These are phyloP conservation scores for Pterocles burchelli DNA, from an alignment of 2,113 vertebrate genomes.

Conservation along the genomic window DNA sequence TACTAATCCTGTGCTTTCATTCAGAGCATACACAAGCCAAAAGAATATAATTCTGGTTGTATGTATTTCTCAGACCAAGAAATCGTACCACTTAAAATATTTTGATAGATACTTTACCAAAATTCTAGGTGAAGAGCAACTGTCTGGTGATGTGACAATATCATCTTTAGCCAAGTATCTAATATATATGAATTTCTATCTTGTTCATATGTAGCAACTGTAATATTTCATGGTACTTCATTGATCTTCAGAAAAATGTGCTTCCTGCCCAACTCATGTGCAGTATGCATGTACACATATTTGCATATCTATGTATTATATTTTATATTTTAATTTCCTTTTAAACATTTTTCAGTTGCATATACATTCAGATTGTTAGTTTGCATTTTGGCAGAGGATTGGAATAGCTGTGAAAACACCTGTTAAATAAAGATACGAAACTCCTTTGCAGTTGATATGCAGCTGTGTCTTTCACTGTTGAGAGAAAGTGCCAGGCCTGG, in stretches of 20 bases:
- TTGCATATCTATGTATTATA: background rate
- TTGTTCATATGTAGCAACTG: background rate
- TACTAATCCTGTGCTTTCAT: background rate
- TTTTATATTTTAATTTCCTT: constrained; percentile 11
- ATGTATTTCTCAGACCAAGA: background rate
- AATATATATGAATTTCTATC: background rate
- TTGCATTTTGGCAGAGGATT: constrained; percentile 4
- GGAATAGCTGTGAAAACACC: constrained; percentile 50
- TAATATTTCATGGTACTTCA: background rate
- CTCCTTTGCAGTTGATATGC: background rate
- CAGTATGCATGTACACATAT: background rate
- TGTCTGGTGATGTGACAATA: background rate
- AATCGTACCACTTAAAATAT: background rate
- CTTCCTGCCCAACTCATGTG: background rate
- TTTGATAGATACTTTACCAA: background rate
- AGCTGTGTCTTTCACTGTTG: background rate
- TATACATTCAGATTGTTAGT: constrained; percentile 13
- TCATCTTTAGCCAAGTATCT: background rate
- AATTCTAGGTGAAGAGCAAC: background rate
- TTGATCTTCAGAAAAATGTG: background rate
- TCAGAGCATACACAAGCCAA: background rate
- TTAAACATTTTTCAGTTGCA: background rate
- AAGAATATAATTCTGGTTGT: background rate
- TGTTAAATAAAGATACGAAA: constrained; percentile 44
- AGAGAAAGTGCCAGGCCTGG: constrained; percentile 5